These are phyloP conservation scores for Lepeophtheirus nordmannii DNA, from an alignment of 2,888 invertebrate species.

Conservation along the genomic window DNA sequence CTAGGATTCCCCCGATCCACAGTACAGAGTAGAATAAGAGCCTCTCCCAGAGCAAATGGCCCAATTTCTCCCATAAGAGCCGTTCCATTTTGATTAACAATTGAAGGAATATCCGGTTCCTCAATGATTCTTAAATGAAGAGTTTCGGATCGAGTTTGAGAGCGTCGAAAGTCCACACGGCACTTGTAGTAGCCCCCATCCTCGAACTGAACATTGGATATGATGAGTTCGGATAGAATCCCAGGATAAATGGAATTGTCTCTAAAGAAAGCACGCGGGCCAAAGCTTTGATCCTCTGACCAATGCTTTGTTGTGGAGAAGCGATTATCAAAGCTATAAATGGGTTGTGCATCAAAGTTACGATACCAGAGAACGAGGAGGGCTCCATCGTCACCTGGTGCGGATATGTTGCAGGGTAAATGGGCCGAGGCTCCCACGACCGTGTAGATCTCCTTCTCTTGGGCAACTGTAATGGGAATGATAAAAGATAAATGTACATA, in stretches of 20 bases:
- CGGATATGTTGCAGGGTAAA: constrained; percentile 21
- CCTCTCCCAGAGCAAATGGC: constrained; percentile 12
- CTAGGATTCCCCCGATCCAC: constrained; percentile 40
- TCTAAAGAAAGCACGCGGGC: constrained; percentile 16
- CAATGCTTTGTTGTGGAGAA: constrained; percentile 21
- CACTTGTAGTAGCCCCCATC: constrained; percentile 22
- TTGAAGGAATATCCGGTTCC: constrained; percentile 18
- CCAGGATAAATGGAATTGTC: constrained; percentile 6
- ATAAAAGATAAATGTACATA: too few species aligned
- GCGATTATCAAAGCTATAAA: constrained; percentile 20
- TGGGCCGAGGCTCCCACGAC: constrained; percentile 19
- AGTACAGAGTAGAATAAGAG: constrained; percentile 14
- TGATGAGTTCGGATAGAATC: constrained; percentile 14
- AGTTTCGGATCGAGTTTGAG: not conserved
- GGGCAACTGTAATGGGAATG: not conserved
- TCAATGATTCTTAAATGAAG: constrained; percentile 13
- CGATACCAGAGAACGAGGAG: constrained; percentile 18
- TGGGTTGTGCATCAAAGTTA: constrained; percentile 18
- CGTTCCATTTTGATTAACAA: constrained; percentile 14
- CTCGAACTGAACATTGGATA: constrained; percentile 11
- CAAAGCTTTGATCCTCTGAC: constrained; percentile 23
- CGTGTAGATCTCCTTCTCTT: constrained; percentile 4
- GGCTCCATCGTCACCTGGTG: constrained; percentile 8
- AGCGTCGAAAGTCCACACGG: constrained; percentile 19
- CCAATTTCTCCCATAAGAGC: constrained; percentile 20